Evolutionary conservation across 2,888 invertebrate genomes (phyloP).

Genomic region (Branchipolynoe longqiensis): DNA sequence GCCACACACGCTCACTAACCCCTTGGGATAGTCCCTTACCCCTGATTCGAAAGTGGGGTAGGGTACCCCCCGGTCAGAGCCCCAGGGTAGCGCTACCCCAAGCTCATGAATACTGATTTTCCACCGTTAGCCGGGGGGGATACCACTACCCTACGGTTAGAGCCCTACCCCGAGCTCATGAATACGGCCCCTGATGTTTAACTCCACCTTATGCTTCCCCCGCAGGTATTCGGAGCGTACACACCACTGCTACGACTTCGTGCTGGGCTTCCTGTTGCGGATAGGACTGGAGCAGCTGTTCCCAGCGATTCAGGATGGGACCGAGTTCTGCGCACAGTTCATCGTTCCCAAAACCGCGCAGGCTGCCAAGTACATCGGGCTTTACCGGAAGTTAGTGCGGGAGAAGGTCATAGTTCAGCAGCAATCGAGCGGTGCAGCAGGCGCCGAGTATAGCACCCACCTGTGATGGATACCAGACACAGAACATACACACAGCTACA

Average conservation of each 20-base stretch:
- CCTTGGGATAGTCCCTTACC: no score
- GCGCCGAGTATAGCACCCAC: neutral
- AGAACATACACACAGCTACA: no score
- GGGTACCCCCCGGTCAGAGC: no score
- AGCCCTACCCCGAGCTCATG: no score
- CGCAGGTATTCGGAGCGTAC: constrained; percentile 57
- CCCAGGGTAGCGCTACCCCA: no score
- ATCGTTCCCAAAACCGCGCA: constrained; percentile 59
- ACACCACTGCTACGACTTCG: constrained; percentile 62
- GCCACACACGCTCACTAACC: no score
- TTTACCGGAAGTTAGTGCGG: constrained; percentile 40
- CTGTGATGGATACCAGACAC: constrained; percentile 2
- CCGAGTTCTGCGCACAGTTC: constrained; percentile 59
- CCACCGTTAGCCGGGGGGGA: no score
- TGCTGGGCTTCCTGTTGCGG: constrained; percentile 49
- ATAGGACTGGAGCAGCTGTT: constrained; percentile 39
- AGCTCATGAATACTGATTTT: no score
- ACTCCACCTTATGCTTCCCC: neutral
- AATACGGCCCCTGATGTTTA: no score
- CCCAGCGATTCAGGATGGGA: constrained; percentile 41
- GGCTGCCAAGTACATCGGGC: constrained; percentile 55
- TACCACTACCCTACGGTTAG: no score
- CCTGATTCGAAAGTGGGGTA: no score
- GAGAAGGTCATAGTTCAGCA: constrained; percentile 51
- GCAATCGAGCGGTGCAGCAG: no score